A percentile compares a stretch with the other conserved stretches of the same genome.
phyloP scores from a whole-genome alignment of 2,888 invertebrate species.

The Rotaria macrura region DNA sequence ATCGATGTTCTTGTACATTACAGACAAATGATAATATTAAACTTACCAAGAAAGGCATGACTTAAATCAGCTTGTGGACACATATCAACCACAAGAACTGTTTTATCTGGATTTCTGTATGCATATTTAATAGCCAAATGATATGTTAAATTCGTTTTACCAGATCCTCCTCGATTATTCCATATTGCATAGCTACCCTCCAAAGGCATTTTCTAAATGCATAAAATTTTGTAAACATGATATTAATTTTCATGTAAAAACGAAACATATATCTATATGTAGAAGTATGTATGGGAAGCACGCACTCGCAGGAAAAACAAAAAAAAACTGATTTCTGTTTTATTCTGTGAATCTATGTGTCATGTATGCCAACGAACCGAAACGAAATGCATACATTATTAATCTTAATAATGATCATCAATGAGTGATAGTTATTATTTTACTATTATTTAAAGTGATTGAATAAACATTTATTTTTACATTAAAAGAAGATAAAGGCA shows the following conservation, averaged over 20 bases:
- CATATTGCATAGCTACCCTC: slow-evolving; percentile 33
- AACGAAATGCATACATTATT: no score
- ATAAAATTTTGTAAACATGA: neutral
- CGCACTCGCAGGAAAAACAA: no score
- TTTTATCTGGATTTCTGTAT: slow-evolving; percentile 31
- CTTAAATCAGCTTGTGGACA: slow-evolving; percentile 33
- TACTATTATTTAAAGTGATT: neutral
- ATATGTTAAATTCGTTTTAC: slow-evolving; percentile 33
- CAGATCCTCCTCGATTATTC: slow-evolving; percentile 34
- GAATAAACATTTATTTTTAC: neutral
- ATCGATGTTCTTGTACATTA: neutral
- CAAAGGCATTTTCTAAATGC: slow-evolving; percentile 31
- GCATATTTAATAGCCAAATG: slow-evolving; percentile 33
- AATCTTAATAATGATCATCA: no score
- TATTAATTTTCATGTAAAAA: no score
- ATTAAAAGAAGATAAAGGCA: neutral
- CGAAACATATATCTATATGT: neutral
- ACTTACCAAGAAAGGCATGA: slow-evolving; percentile 31
- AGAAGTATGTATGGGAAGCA: neutral
- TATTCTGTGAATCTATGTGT: no score
- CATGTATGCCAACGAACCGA: no score
- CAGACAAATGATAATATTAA: neutral
- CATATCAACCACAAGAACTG: slow-evolving; percentile 31
- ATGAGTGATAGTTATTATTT: no score
- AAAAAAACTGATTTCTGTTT: no score